These are phyloP conservation scores for Enteromius treurensis DNA, from an alignment of 2,797 vertebrate species.

Conservation along the genomic window DNA sequence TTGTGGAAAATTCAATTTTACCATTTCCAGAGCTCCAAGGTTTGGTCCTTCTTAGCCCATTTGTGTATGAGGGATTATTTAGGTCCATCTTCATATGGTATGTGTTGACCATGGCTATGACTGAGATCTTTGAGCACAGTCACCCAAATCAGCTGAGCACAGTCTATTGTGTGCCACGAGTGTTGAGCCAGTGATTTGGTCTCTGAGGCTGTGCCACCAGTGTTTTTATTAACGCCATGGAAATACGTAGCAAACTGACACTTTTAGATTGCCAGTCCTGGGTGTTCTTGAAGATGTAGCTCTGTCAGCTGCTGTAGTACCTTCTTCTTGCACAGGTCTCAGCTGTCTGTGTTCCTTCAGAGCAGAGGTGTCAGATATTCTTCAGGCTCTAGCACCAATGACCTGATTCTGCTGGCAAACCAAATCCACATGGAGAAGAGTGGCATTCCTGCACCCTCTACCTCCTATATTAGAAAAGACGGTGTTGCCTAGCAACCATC, in stretches of 20 bases:
- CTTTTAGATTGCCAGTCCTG: not conserved
- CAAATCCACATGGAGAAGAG: constrained; percentile 30
- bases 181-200: not conserved
- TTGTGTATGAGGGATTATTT: not conserved
- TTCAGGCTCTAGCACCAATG: constrained; percentile 19
- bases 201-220: not conserved
- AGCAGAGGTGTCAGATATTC: constrained; percentile 18
- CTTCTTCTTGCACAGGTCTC: not conserved
- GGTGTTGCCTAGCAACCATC: constrained; percentile 58
- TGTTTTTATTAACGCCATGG: not conserved
- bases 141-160: not conserved
- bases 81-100: not conserved
- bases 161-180: not conserved
- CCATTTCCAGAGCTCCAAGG: not conserved
- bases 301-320: not conserved
- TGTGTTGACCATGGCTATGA: not conserved
- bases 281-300: not conserved
- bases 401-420: constrained; percentile 38
- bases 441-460: constrained; percentile 6
- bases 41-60: not conserved
- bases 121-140: not conserved
- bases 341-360: not conserved
- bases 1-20: not conserved
- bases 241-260: not conserved
- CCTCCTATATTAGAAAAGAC: constrained; percentile 2